These are phyloP conservation scores for Orbicella faveolata DNA, from an alignment of 64 coral and sea anemone species.

Conservation along the genomic window DNA sequence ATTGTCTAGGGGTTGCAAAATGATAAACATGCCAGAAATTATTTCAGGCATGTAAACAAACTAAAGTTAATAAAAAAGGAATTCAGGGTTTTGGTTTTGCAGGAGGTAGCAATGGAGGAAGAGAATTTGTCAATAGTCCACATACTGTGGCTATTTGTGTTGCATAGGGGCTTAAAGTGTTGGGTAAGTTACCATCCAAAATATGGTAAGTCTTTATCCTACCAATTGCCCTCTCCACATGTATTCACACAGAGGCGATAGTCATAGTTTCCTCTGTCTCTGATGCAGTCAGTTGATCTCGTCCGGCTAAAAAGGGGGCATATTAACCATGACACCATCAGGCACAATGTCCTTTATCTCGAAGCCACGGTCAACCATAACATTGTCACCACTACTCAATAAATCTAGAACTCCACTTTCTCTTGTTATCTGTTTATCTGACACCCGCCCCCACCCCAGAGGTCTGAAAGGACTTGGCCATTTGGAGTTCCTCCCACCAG, in stretches of 20 bases:
- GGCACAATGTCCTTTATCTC: constrained; percentile 1
- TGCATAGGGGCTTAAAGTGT: constrained; percentile 10
- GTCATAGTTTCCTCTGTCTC: constrained; percentile 35
- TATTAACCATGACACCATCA: too few relatives aligned
- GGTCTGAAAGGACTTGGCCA: constrained; percentile 10
- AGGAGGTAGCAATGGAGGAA: not conserved
- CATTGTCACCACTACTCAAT: not conserved
- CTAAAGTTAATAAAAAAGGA: not conserved
- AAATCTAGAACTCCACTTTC: constrained; percentile 27
- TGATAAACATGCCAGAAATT: too few relatives aligned
- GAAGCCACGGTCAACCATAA: constrained; percentile 34
- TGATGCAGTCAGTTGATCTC: constrained; percentile 2
- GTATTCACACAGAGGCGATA: constrained; percentile 10
- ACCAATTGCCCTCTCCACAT: constrained; percentile 18
- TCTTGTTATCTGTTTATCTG: constrained; percentile 17
- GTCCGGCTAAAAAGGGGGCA: not conserved
- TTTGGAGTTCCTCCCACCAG: constrained; percentile 30
- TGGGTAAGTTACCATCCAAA: constrained; percentile 36
- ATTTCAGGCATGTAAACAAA: too few relatives aligned
- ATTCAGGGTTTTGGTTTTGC: not conserved
- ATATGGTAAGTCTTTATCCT: constrained; percentile 51
- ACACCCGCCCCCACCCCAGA: constrained; percentile 11
- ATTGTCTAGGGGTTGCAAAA: too few relatives aligned
- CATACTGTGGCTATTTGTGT: constrained; percentile 31
- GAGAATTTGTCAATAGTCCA: not conserved